phyloP scores from a whole-genome alignment of 2,888 invertebrate species.

The Ectobius pallidus region DNA sequence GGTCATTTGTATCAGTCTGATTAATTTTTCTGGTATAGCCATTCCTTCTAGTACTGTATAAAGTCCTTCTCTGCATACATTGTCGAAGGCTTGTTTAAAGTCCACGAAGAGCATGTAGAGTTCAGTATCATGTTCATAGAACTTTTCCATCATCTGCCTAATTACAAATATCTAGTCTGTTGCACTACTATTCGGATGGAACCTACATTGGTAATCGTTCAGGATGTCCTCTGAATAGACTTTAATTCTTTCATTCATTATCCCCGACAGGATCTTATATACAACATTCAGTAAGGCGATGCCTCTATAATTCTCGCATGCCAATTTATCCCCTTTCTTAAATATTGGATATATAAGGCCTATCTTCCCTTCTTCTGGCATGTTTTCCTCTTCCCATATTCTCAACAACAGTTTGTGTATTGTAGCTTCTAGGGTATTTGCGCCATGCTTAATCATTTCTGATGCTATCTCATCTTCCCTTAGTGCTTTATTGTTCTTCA shows the following conservation, averaged over 20 bases:
- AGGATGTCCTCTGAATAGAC: background rate
- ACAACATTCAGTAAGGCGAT: slow-evolving; percentile 2
- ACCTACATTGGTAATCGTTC: background rate
- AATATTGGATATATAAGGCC: background rate
- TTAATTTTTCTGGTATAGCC: no score
- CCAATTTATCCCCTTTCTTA: background rate
- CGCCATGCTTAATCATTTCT: no score
- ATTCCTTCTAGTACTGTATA: no score
- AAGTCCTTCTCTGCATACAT: no score
- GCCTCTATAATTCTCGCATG: background rate
- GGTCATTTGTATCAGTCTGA: no score
- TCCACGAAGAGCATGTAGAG: background rate
- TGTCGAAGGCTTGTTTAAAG: no score
- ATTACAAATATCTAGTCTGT: background rate
- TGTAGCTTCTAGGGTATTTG: no score
- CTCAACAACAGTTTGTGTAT: background rate
- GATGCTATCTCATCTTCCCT: no score
- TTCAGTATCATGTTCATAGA: background rate
- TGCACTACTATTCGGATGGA: background rate
- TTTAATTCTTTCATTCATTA: background rate
- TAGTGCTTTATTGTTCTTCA: no score
- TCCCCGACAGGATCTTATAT: background rate
- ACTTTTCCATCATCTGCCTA: background rate
- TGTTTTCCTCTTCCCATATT: background rate
- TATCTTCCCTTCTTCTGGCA: background rate